phyloP scores from a whole-genome alignment of 2,797 vertebrate species.

The Sebastes taczanowskii region DNA sequence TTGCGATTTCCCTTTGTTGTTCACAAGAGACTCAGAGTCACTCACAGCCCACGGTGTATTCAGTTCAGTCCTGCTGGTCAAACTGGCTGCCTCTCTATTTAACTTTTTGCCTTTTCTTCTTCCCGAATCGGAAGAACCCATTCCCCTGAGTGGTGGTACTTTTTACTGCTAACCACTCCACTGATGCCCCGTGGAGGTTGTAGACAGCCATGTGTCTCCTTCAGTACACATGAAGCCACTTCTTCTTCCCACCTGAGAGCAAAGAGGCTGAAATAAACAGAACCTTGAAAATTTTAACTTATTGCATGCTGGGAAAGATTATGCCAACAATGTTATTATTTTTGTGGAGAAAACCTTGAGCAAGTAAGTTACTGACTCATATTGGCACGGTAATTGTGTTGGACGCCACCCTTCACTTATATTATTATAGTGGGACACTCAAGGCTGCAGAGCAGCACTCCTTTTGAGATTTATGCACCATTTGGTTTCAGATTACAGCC shows the following conservation, averaged over 20 bases:
- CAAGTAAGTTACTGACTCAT: not conserved
- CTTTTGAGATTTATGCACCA: not conserved
- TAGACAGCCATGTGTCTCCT: not conserved
- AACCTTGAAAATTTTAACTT: not conserved
- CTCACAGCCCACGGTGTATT: not conserved
- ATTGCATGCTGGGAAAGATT: not conserved
- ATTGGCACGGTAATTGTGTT: not conserved
- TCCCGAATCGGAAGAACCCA: not conserved
- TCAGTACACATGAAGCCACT: no score
- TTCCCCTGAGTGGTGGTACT: not conserved
- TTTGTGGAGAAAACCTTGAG: not conserved
- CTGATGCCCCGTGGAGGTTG: not conserved
- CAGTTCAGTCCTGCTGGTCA: not conserved
- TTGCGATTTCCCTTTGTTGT: not conserved
- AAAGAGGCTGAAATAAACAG: no score
- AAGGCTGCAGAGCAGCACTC: not conserved
- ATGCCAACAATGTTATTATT: not conserved
- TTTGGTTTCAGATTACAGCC: not conserved
- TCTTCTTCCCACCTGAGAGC: not conserved
- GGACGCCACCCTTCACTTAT: not conserved
- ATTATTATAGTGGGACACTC: not conserved
- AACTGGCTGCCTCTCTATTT: not conserved
- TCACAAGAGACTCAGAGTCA: conserved; percentile 2
- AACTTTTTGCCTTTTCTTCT: not conserved
- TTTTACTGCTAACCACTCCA: not conserved